phyloP scores from a whole-genome alignment of 2,797 vertebrate species.

The Brachyrhaphis roseni region DNA sequence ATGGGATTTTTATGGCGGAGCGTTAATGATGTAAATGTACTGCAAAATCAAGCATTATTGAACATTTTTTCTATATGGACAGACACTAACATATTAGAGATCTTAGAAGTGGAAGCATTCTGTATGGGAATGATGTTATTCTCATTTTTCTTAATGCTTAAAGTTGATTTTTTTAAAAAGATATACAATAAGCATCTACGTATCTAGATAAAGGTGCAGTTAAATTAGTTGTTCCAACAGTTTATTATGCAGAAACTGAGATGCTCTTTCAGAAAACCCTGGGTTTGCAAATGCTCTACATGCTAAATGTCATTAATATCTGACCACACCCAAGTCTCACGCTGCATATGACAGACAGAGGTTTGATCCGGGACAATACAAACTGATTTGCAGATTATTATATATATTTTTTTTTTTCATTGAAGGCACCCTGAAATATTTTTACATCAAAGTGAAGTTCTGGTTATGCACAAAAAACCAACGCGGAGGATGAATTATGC shows the following conservation, averaged over 20 bases:
- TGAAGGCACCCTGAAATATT: neutral
- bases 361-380: constrained; percentile 2
- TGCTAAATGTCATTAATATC: constrained; percentile 13
- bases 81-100: neutral
- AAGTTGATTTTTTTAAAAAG: neutral
- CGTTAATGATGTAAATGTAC: constrained; percentile 19
- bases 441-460: neutral
- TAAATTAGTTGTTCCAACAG: constrained; percentile 7
- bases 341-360: constrained; percentile 1
- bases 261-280: neutral
- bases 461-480: constrained; percentile 2
- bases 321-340: neutral
- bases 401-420: neutral
- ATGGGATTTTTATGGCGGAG: constrained; percentile 9
- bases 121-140: neutral
- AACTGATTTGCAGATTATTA: neutral
- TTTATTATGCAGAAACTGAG: constrained; percentile 16
- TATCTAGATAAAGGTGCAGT: neutral
- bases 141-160: neutral
- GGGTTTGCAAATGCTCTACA: neutral
- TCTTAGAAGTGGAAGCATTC: neutral
- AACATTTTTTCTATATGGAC: neutral
- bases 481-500: neutral
- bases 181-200: neutral
- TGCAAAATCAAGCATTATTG: constrained; percentile 9